Evolutionary conservation across 1,140 invertebrate species (phyloP).

Genomic region (Periplaneta americana): DNA sequence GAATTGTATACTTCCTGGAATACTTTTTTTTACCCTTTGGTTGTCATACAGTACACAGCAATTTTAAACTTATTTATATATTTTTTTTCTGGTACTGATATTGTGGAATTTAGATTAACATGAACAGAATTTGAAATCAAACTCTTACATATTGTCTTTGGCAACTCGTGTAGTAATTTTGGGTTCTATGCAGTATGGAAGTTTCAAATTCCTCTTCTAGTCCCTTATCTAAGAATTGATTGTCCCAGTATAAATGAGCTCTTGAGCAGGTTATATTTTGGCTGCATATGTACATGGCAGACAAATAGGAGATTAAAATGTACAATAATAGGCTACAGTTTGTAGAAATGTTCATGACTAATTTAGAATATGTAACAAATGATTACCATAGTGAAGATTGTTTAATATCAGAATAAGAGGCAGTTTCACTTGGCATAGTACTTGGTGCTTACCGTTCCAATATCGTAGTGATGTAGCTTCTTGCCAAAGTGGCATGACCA

Average conservation of each 20-base stretch:
- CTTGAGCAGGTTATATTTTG: neutral
- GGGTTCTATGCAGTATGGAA: neutral
- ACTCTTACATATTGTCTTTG: neutral
- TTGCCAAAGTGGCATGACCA: neutral
- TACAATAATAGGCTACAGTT: neutral
- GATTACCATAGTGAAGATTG: neutral
- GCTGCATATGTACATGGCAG: neutral
- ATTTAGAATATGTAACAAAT: too few relatives aligned
- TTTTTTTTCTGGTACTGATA: neutral
- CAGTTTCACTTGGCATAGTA: too few relatives aligned
- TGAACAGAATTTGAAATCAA: neutral
- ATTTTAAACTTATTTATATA: neutral
- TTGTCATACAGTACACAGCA: neutral
- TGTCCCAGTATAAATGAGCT: neutral
- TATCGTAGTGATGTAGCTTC: neutral
- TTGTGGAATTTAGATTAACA: neutral
- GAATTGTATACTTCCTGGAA: neutral
- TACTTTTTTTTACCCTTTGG: neutral
- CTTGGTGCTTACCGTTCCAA: neutral
- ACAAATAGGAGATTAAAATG: neutral
- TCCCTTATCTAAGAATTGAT: conserved; percentile 1
- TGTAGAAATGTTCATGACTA: neutral
- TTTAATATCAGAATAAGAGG: neutral
- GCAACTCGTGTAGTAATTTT: neutral
- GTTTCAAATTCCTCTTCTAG: neutral